A percentile compares a stretch with the other conserved stretches of the same genome.
Conservation (phyloP, 1,140 invertebrate genomes). For the Oedothorax gibbosus region DNA sequence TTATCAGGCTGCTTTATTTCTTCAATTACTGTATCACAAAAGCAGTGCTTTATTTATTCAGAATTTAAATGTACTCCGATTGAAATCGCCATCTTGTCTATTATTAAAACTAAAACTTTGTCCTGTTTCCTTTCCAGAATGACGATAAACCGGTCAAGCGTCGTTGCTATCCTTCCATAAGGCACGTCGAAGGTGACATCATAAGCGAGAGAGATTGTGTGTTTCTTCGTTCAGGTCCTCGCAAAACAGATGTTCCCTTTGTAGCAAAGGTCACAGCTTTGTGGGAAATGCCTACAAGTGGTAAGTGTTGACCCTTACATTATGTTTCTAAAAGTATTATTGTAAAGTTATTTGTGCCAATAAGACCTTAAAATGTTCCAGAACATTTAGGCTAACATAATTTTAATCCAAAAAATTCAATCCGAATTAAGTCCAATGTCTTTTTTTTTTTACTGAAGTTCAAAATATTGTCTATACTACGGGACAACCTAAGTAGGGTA, state of each 20-base stretch:
- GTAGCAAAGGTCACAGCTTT: constrained; percentile 93
- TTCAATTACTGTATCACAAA: too few species aligned
- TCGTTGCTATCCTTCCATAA: constrained; percentile 89
- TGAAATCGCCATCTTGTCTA: too few species aligned
- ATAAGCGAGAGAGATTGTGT: constrained; percentile 90
- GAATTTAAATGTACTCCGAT: too few species aligned
- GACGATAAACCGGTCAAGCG: constrained; percentile 77
- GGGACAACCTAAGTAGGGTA: too few species aligned
- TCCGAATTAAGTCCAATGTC: too few species aligned
- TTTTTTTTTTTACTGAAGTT: too few species aligned
- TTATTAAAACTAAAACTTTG: neutral
- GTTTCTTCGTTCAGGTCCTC: constrained; percentile 80
- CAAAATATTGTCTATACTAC: too few species aligned
- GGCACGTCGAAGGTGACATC: constrained; percentile 85
- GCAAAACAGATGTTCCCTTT: constrained; percentile 89
- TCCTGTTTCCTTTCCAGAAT: constrained; percentile 75
- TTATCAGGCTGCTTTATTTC: too few species aligned
- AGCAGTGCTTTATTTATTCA: too few species aligned
- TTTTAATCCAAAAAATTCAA: too few species aligned
- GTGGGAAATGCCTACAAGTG: constrained; percentile 94
- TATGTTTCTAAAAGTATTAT: constrained; percentile 8
- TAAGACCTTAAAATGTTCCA: neutral
- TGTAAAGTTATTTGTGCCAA: neutral
- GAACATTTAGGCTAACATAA: neutral
- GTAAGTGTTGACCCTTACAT: constrained; percentile 70